Percentiles rank a stretch among this genome's conserved stretches.
Evolutionary conservation across 2,797 vertebrate species (phyloP).

Genomic region (Clarias fuscus): DNA sequence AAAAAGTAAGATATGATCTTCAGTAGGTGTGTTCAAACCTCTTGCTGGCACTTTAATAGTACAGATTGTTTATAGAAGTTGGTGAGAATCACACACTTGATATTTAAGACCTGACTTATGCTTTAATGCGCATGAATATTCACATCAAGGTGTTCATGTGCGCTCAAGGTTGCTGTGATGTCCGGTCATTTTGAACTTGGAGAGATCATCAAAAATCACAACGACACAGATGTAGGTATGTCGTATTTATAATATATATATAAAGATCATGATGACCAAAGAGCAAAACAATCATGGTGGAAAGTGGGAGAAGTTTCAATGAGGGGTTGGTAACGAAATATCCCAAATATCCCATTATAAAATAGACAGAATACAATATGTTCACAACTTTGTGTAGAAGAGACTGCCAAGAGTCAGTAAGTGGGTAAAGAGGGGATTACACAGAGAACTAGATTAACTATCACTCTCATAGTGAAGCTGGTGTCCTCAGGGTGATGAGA

Average conservation of each 20-base stretch:
- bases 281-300: neutral
- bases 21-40: neutral
- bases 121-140: neutral
- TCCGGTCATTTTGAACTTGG: conserved; percentile 91
- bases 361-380: neutral
- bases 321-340: neutral
- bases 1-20: neutral
- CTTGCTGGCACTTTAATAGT: neutral
- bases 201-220: conserved; percentile 90
- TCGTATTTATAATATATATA: neutral
- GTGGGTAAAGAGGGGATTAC: neutral
- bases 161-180: conserved; percentile 76
- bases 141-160: neutral
- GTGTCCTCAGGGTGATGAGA: neutral
- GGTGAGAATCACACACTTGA: neutral
- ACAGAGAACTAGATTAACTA: neutral
- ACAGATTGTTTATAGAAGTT: neutral
- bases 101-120: too few species aligned
- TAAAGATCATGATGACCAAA: neutral
- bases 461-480: neutral
- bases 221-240: conserved; percentile 85
- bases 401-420: neutral
- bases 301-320: neutral
- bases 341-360: neutral
- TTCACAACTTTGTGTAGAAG: neutral